Conservation (phyloP, 2,888 invertebrate genomes). For the Glaucopsyche alexis region DNA sequence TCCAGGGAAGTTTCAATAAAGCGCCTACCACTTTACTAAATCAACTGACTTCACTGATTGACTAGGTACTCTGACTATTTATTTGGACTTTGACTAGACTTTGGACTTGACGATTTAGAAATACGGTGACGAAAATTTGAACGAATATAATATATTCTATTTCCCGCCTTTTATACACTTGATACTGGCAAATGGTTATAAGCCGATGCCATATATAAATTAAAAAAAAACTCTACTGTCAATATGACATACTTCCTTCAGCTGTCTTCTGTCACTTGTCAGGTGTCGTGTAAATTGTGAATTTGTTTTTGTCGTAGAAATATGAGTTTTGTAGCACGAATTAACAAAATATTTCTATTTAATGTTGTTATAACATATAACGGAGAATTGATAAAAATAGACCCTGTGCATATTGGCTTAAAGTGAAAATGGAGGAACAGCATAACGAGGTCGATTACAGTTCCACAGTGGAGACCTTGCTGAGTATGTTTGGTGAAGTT, state of each 20-base stretch:
- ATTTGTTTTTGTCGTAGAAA: conserved; percentile 16
- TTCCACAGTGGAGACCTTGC: conserved; percentile 53
- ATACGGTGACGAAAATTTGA: too few relatives aligned
- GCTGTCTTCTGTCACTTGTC: background rate
- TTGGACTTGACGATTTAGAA: too few relatives aligned
- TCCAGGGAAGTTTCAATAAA: too few relatives aligned
- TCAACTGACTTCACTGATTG: too few relatives aligned
- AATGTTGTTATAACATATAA: background rate
- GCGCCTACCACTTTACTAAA: too few relatives aligned
- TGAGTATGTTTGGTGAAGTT: conserved; percentile 58
- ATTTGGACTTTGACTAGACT: too few relatives aligned
- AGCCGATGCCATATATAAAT: too few relatives aligned
- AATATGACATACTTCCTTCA: background rate
- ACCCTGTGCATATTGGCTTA: background rate
- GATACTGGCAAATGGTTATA: too few relatives aligned
- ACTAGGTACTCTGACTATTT: too few relatives aligned
- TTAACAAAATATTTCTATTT: background rate
- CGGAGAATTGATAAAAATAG: conserved; percentile 23
- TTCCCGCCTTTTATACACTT: too few relatives aligned
- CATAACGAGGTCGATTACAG: conserved; percentile 41
- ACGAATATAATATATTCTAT: too few relatives aligned
- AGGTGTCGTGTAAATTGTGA: background rate
- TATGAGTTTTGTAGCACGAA: background rate
- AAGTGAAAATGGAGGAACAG: conserved; percentile 37
- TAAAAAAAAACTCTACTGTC: too few relatives aligned